Base-by-base conservation (phyloP, 2,113 vertebrate genomes). In the Euleptes europaea region DNA sequence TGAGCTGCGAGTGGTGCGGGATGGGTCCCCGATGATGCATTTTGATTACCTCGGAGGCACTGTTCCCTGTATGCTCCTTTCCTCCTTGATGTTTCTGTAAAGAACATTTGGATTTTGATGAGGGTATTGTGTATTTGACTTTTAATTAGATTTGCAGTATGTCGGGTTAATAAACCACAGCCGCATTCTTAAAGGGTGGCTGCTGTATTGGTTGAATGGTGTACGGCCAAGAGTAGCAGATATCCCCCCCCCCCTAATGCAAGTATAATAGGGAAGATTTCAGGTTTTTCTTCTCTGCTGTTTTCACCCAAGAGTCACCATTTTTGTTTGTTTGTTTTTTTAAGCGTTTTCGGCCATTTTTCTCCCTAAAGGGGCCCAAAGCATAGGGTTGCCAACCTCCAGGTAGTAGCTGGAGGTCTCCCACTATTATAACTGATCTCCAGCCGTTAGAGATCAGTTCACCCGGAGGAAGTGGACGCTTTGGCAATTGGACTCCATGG, bases 1-100 rank as follows among this genome's bases (percentile, higher is more conserved):
- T 97, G 98, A 99, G 98, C 97, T 97, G 83, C 57, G 63, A 96
- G 96, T 96, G 97, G 96, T 96, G 95, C 92, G 95, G 94, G 96
- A 96, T 66, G 90, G 92, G 95, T 98, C 98, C 97, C 98, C 93
- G 92, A 96, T 97, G 97, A 96, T 96, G 96, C 95, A 95, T 96
- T 94, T 93, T 96, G 96, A 96, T 96, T 95, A 96, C 92, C 94
- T 96, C 92, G 86, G 90, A 92, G 94, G 94, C 85, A 92, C 91
- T 70, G 21, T 94, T 94, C 95, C 26, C 86, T 77, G 84, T 88
- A 93, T 94, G 90, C 90, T 88, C 89, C 91, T 89, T 94, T 96
- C 94, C 89, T 96, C 92, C 95, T 96, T 96, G 92, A 96, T 95
- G 94, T 96, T 95, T 95, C 95, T 96, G 93, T 95, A 95, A 95